phyloP scores from a whole-genome alignment of 2,113 vertebrate species.

The Gnathonemus echidnorhynchus region DNA sequence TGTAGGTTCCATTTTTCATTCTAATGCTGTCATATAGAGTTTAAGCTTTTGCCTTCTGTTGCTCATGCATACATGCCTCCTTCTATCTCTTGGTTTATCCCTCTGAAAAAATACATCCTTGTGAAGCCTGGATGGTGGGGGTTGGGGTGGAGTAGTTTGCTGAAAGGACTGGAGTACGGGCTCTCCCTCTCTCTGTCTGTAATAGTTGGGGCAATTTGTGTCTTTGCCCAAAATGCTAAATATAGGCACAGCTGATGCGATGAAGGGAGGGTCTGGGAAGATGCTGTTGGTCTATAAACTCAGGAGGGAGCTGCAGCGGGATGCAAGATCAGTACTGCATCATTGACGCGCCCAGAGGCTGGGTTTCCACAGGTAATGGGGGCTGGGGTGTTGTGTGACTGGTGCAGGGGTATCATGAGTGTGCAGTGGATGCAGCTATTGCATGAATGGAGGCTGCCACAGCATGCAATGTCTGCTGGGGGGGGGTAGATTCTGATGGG shows the following conservation, averaged over 20 bases:
- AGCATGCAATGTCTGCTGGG: background rate
- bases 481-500: background rate
- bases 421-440: background rate
- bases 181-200: background rate
- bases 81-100: background rate
- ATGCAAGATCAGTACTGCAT: background rate
- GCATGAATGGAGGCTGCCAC: background rate
- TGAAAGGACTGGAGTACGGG: background rate
- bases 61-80: background rate
- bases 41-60: background rate
- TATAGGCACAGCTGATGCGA: background rate
- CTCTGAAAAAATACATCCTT: background rate
- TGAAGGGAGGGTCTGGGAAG: constrained; percentile 37
- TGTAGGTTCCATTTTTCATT: background rate
- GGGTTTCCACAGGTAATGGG: constrained; percentile 32
- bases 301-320: background rate
- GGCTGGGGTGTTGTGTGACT: background rate
- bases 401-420: background rate
- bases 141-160: background rate
- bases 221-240: constrained; percentile 18
- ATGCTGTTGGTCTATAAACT: constrained; percentile 38
- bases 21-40: background rate
- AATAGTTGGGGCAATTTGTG: background rate
- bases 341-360: constrained; percentile 6
- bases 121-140: background rate